Evolutionary conservation across 2,113 vertebrate genomes (phyloP).

Genomic region (Trematomus loennbergii): DNA sequence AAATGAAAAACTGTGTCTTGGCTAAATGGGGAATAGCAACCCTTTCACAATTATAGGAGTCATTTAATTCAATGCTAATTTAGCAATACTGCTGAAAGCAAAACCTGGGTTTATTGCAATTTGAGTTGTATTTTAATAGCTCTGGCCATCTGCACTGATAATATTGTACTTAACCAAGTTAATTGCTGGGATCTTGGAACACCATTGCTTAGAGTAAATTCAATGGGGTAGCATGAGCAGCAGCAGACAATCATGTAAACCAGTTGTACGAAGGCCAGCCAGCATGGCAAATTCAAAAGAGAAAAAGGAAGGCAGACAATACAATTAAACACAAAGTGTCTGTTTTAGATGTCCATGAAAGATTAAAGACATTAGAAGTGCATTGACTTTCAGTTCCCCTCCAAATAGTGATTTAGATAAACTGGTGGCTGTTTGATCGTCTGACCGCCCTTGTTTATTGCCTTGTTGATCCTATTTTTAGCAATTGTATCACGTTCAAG

Average conservation of each 20-base stretch:
- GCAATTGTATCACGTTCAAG: not conserved
- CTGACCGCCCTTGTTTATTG: not conserved
- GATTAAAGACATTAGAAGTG: not conserved
- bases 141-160: not conserved
- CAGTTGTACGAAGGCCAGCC: not conserved
- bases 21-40: not conserved
- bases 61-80: not conserved
- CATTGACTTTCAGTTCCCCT: not conserved
- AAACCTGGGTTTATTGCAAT: not conserved
- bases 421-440: not conserved
- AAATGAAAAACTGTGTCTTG: not conserved
- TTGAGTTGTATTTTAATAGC: not conserved
- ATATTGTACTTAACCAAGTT: not conserved
- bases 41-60: not conserved
- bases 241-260: not conserved
- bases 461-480: not conserved
- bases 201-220: not conserved
- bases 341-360: not conserved
- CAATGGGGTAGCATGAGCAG: not conserved
- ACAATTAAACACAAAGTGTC: not conserved
- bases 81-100: not conserved
- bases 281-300: not conserved
- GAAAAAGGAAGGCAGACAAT: not conserved
- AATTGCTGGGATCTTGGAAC: not conserved
- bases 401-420: not conserved